Evolutionary conservation across 2,797 vertebrate species (phyloP).

Genomic region (Bradypus variegatus): DNA sequence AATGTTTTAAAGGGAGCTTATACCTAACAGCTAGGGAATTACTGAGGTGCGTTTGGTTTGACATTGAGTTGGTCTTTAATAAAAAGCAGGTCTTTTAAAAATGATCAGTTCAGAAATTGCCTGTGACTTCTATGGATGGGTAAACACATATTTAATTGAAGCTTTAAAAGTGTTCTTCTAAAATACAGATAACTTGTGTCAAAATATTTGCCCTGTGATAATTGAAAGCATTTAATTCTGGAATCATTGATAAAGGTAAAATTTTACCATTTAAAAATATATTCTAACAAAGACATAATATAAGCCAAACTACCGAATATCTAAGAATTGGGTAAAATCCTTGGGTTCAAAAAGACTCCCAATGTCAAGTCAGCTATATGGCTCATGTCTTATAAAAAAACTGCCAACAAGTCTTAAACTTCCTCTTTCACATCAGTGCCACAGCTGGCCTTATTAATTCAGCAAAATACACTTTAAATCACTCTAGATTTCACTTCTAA

Average conservation of each 20-base stretch:
- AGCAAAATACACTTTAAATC: constrained; percentile 19
- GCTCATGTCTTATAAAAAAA: constrained; percentile 10
- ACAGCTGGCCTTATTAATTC: constrained; percentile 13
- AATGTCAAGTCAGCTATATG: neutral
- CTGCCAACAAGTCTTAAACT: constrained; percentile 4
- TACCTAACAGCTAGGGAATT: neutral
- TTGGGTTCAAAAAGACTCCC: constrained; percentile 10
- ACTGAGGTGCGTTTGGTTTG: neutral
- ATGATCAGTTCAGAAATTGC: neutral
- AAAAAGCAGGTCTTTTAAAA: constrained; percentile 29
- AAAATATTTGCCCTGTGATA: constrained; percentile 36
- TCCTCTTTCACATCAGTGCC: constrained; percentile 42
- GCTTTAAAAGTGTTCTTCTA: neutral
- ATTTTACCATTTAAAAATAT: constrained; percentile 25
- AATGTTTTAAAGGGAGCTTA: constrained; percentile 19
- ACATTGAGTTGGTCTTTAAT: constrained; percentile 40
- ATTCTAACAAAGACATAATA: constrained; percentile 33
- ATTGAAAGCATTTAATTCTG: constrained; percentile 23
- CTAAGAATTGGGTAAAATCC: constrained; percentile 4
- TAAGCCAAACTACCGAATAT: neutral
- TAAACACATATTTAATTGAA: constrained; percentile 39
- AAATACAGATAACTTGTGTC: neutral
- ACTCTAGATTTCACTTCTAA: constrained; percentile 38
- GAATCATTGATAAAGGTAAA: constrained; percentile 4
- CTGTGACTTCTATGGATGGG: neutral